Evolutionary conservation across 2,888 invertebrate species (phyloP).

Genomic region (Sesia apiformis): DNA sequence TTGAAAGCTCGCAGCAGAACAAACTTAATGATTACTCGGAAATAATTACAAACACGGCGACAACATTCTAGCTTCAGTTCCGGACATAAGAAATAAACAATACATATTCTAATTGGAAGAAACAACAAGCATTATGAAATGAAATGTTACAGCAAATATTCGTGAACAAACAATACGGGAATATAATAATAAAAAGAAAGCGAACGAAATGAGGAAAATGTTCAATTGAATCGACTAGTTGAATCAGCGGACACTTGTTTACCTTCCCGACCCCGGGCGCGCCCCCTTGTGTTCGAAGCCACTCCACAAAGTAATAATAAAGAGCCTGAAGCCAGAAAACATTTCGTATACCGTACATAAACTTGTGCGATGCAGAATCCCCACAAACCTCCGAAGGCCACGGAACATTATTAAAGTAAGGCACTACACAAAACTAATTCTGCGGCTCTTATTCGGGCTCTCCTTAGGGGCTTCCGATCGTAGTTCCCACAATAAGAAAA

Average conservation of each 20-base stretch:
- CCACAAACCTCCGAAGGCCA: conserved; percentile 60
- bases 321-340: conserved; percentile 73
- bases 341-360: conserved; percentile 64
- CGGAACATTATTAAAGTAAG: conserved; percentile 64
- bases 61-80: conserved; percentile 12
- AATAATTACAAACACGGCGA: conserved; percentile 29
- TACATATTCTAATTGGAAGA: neutral
- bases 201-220: conserved; percentile 39
- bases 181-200: neutral
- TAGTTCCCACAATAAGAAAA: conserved; percentile 34
- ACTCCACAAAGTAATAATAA: conserved; percentile 69
- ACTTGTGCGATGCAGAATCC: conserved; percentile 47
- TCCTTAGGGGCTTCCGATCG: conserved; percentile 43
- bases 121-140: neutral
- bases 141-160: neutral
- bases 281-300: conserved; percentile 42
- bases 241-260: conserved; percentile 63
- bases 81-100: conserved; percentile 9
- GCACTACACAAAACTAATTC: conserved; percentile 64
- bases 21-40: conserved; percentile 36
- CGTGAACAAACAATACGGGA: neutral
- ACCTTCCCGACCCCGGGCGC: conserved; percentile 50
- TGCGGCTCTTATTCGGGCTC: conserved; percentile 45
- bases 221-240: conserved; percentile 49
- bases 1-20: conserved; percentile 30